phyloP scores from a whole-genome alignment of 2,113 vertebrate genomes.

The Phaethornis superciliosus region DNA sequence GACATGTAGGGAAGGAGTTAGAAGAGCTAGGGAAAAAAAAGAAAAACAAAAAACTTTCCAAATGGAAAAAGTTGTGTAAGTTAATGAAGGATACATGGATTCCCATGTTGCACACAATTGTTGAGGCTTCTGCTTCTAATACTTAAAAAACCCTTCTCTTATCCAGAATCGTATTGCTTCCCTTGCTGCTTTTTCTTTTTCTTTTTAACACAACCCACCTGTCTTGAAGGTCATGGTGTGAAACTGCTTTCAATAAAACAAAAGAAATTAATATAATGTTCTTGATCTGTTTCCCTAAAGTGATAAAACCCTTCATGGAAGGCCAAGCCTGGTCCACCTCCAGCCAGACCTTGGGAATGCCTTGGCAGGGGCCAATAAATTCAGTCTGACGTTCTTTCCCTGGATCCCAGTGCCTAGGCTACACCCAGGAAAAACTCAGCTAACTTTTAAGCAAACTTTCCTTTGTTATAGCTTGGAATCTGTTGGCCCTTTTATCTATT shows the following conservation, averaged over 20 bases:
- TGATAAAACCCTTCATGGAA: background rate
- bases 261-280: background rate
- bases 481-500: background rate
- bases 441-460: background rate
- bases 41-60: background rate
- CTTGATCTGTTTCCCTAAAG: background rate
- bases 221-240: background rate
- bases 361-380: background rate
- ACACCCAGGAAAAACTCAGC: background rate
- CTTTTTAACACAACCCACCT: background rate
- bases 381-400: background rate
- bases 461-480: background rate
- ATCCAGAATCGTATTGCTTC: background rate
- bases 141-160: background rate
- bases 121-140: constrained; percentile 2
- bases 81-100: background rate
- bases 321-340: background rate
- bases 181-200: background rate
- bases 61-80: background rate
- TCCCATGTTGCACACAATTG: background rate
- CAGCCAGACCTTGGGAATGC: background rate
- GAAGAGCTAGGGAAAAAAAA: background rate
- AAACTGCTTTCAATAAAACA: background rate
- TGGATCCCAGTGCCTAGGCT: background rate
- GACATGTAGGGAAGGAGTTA: background rate